Base-by-base conservation (phyloP, 1,140 invertebrate genomes). In the Scaptomyza montana region DNA sequence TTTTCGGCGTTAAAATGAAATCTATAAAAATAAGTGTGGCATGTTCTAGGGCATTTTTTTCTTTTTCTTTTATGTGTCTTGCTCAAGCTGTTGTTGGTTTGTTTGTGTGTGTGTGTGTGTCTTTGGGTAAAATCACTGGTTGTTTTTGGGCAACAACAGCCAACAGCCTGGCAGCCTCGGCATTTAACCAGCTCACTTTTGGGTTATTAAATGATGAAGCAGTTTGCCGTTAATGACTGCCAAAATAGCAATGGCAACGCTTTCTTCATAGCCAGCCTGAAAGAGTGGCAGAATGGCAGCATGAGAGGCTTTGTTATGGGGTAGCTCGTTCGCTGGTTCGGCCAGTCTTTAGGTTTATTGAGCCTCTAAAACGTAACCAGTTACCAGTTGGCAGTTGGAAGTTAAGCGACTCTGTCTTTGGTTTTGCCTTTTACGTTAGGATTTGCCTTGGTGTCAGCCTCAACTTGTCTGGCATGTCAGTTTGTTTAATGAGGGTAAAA, bases 401-500 rank as follows among this genome's bases (percentile, higher is more conserved):
- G 12, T 30, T 51, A 16, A 21, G 36, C 16, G 25, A 25, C n/a
- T 13, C 21, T 56, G 54, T 6, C 25, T 45, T 46, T 21, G 46
- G 16, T 10, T 21, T 49, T 21, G 47, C 21, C 21, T 43, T 8
- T 47, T 47, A n/a, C 16, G 8, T 47, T 47, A 19, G 46, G 16
- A 1, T 49, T 49, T 54, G 56, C 3, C 10, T 28, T 30, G 45
- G 36, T 54, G 67, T 71, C 51, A 19, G 70, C 63, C 68, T 25
- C 39, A 53, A 39, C 54, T 50, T 62, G 64, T 12, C 61, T 74
- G 79, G 64, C 73, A 89, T 89, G 84, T 89, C 84, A 89, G 84
- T 82, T 89, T 89, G 84, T 89, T 89, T 89, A 89, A 89, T 89
- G 85, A 89, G 84, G 84, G 84, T 89, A 89, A 89, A 89, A 89